These are phyloP conservation scores for Anas platyrhynchos DNA, from an alignment of 2,113 vertebrate species.

Conservation along the genomic window DNA sequence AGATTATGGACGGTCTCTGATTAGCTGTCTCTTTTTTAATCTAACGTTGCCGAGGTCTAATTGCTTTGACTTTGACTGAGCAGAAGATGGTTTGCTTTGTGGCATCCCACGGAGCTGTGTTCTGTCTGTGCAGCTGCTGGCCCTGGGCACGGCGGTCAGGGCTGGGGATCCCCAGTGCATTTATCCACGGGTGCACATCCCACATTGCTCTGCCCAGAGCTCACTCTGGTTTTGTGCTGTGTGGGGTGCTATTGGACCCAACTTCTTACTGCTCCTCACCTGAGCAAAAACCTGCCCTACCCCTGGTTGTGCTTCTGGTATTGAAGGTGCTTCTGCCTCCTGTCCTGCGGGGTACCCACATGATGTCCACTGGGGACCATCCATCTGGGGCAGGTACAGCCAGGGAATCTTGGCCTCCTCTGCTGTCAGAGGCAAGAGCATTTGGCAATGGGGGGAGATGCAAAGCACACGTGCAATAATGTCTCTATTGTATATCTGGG, in stretches of 20 bases:
- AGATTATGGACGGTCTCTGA: neutral
- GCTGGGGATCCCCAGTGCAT: neutral
- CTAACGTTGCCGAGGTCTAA: neutral
- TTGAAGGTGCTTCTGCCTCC: neutral
- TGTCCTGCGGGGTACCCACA: neutral
- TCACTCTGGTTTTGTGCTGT: neutral
- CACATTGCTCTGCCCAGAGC: rapidly evolving
- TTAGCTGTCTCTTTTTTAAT: conserved; percentile 36
- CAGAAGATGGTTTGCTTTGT: neutral
- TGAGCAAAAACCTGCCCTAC: neutral
- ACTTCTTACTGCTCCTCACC: rapidly evolving
- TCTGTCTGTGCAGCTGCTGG: neutral
- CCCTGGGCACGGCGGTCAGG: rapidly evolving
- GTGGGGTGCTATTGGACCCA: neutral
- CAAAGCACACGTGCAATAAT: neutral
- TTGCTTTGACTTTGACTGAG: conserved; percentile 31
- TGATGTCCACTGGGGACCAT: rapidly evolving
- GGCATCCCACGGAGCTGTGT: neutral
- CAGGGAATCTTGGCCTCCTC: neutral
- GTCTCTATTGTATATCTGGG: neutral
- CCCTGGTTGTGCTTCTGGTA: neutral
- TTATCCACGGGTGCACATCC: neutral
- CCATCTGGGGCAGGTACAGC: neutral
- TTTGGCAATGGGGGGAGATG: neutral
- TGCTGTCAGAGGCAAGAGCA: neutral